Evolutionary conservation across 2,797 vertebrate genomes (phyloP).

Genomic region (Hyperoplus lanceolatus): DNA sequence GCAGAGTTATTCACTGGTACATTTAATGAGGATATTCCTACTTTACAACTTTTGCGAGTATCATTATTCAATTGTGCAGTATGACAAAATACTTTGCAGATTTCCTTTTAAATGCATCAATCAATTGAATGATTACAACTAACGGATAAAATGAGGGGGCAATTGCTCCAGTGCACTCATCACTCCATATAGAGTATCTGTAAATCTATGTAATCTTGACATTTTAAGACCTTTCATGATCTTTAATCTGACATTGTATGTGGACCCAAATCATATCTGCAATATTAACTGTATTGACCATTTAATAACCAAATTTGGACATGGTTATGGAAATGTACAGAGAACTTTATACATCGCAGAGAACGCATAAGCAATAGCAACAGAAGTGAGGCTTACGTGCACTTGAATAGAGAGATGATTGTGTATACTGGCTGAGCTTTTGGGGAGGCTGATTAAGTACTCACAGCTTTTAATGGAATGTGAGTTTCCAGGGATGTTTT

Average conservation of each 20-base stretch:
- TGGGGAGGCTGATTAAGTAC: slow-evolving; percentile 50
- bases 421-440: slow-evolving; percentile 33
- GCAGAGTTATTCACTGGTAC: not conserved
- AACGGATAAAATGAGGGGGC: slow-evolving; percentile 11
- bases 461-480: slow-evolving; percentile 58
- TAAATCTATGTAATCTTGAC: slow-evolving; percentile 17
- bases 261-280: not conserved
- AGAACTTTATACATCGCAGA: not conserved
- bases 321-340: not conserved
- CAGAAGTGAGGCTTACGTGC: slow-evolving; percentile 24
- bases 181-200: not conserved
- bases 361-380: not conserved
- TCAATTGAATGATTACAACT: slow-evolving; percentile 15
- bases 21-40: slow-evolving; percentile 21
- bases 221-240: not conserved
- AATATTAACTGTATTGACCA: slow-evolving; percentile 1
- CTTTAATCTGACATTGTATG: slow-evolving; percentile 25
- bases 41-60: not conserved
- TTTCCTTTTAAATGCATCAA: not conserved
- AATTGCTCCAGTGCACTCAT: slow-evolving; percentile 3
- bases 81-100: not conserved
- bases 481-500: slow-evolving; percentile 43
- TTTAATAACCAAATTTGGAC: not conserved
- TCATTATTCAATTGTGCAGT: not conserved
- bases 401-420: slow-evolving; percentile 18